Base-by-base conservation (phyloP, 2,888 invertebrate species). In the Morpho deidamia region DNA sequence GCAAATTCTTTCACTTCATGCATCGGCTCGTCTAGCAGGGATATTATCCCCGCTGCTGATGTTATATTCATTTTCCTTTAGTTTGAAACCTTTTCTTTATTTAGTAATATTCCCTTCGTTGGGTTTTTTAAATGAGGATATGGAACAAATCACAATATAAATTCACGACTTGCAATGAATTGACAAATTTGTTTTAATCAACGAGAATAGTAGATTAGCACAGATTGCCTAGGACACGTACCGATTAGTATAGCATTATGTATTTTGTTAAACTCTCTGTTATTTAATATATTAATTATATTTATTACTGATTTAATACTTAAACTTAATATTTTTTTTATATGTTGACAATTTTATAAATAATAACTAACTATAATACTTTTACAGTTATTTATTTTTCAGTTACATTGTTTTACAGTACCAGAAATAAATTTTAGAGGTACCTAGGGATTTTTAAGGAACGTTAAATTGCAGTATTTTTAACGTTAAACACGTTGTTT, bases 1-100 rank as follows among this genome's bases (percentile, higher is more conserved):
- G 99, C 98, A 79, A 98, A 99, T 32, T 96, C 94, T 87, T 98
- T 97, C 55, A 99, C 91, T 83, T 98, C 97, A 10, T 96, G 93
- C 91, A 96, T 95, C 49, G 96, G 95, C 84, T 99, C 99, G 81
- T 99, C 98, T 66, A 99, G 91, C 70, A 99, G 93, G 87, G 98
- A 97, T 76, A 99, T 96, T 65, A 99, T 96, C 80, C 98, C 98
- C 76, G 97, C 97, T 11, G 90, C 90, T 63, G 90, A 90, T 67
- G 90, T 90, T 65, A 90, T 88, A 71, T 89, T 89, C 89, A 90
- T 90, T 59, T 75, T 86, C 63, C 37, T 37, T 43, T 23, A 48
- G 35, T 49, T 57, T 54, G 1, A 42, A 11, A 11, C 47, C 38
- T 42, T 51, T 48, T 39, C 37, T 39, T 32, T 38, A 37, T 12